A percentile compares a stretch with the other conserved stretches of the same genome.
Conservation (phyloP, 2,888 invertebrate species). For the Drosophila pegasa region DNA sequence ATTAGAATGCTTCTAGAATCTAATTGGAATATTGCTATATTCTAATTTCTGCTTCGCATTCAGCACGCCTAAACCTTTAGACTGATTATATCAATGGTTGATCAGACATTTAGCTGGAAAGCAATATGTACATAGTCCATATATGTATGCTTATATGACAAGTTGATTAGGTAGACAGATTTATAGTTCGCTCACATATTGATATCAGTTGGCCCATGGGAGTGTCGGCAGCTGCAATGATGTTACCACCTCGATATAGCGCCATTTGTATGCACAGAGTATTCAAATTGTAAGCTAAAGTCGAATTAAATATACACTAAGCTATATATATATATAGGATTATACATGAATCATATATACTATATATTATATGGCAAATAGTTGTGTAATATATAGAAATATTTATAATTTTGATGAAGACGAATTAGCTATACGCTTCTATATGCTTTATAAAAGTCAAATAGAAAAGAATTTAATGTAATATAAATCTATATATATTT, state of each 20-base stretch:
- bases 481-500: neutral
- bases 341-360: neutral
- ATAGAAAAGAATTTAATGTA: neutral
- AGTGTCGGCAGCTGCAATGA: slow-evolving; percentile 3
- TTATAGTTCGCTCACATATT: neutral
- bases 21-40: too few species aligned
- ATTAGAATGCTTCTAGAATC: too few species aligned
- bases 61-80: too few species aligned
- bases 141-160: neutral
- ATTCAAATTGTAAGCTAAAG: slow-evolving; percentile 1
- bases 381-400: neutral
- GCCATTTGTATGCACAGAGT: slow-evolving; percentile 20
- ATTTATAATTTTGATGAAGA: neutral
- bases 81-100: neutral
- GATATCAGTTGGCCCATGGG: slow-evolving; percentile 12
- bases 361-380: neutral
- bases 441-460: neutral
- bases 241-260: neutral
- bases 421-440: neutral
- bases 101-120: neutral
- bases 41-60: too few species aligned
- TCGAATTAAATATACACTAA: neutral
- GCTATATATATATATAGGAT: too few species aligned
- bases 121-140: neutral
- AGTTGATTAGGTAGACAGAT: slow-evolving; percentile 1